Base-by-base conservation (phyloP, 1,140 invertebrate genomes). In the Drosophila baimaii region DNA sequence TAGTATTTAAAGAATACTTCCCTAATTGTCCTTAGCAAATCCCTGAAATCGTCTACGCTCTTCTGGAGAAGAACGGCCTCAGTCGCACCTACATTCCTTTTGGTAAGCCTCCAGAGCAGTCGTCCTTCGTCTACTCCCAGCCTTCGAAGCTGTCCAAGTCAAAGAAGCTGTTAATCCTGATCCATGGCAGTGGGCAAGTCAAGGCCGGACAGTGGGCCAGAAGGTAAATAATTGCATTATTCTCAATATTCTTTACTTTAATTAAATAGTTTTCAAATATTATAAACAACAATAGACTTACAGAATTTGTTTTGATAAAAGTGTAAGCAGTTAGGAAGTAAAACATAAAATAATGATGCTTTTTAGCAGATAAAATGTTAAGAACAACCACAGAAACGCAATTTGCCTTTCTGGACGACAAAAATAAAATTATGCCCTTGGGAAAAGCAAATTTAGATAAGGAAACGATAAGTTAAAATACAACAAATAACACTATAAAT, bases 171-270 rank as follows among this genome's bases (percentile, higher is more conserved):
- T 76, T 97, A 47, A 92, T 97, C 13, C 91, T 97, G 7, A 95
- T 97, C 59, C 96, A 97, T 93, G 96, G 96, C 0, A 95, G 94
- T 70, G 96, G 96, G 17, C 95, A 95, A 27, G 96, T 97, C 0
- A 93, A 95, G 68, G 96, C 96, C 64, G 96, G 96, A 0, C 96
- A 97, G 80, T 97, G 96, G 96, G 94, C 96, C 31, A 93, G 96
- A 77, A 91, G 89, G 91, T 92, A 54, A 10, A 47, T 59, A 57
- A n/a, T n/a, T n/a, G n/a, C n/a, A n/a, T n/a, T n/a, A n/a, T n/a
- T n/a, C n/a, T n/a, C n/a, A n/a, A n/a, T n/a, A n/a, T n/a, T n/a
- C n/a, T n/a, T n/a, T n/a, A n/a, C n/a, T n/a, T n/a, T n/a, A n/a
- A n/a, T n/a, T n/a, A n/a, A n/a, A n/a, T 29, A 66, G 12, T 8